Conservation (phyloP, 2,113 vertebrate species). For the Psittacula cyanocephala region DNA sequence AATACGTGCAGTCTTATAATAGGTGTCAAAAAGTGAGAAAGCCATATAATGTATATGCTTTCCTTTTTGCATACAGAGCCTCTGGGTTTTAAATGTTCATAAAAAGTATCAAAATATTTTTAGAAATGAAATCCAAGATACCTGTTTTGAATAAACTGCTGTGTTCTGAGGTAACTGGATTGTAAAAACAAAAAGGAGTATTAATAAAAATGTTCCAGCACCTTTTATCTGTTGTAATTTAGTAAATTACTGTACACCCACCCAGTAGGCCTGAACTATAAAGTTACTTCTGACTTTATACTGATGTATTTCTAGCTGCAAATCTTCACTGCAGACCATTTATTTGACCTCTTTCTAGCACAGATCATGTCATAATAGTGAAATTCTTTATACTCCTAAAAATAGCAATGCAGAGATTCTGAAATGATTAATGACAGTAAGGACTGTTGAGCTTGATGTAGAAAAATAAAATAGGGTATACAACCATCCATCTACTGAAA, state of each 20-base stretch:
- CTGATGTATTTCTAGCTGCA: slow-evolving; percentile 1
- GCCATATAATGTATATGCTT: not conserved
- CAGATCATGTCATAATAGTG: not conserved
- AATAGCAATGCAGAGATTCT: slow-evolving; percentile 23
- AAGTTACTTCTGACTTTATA: slow-evolving; percentile 49
- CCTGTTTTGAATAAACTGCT: slow-evolving; percentile 48
- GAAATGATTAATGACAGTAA: slow-evolving; percentile 67
- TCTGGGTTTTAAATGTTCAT: slow-evolving; percentile 28
- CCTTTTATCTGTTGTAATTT: slow-evolving; percentile 49
- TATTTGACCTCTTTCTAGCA: slow-evolving; percentile 15
- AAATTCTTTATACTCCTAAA: slow-evolving; percentile 49
- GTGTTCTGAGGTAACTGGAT: slow-evolving; percentile 33
- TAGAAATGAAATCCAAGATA: slow-evolving; percentile 47
- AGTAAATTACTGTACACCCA: slow-evolving; percentile 41
- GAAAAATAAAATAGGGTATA: slow-evolving; percentile 39
- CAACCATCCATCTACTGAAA: slow-evolving; percentile 46
- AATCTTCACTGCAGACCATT: slow-evolving; percentile 13
- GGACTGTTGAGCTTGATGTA: slow-evolving; percentile 16
- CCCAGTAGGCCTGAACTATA: not conserved
- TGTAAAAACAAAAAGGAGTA: slow-evolving; percentile 54
- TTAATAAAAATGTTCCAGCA: slow-evolving; percentile 55
- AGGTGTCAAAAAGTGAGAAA: slow-evolving; percentile 12
- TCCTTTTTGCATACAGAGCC: not conserved
- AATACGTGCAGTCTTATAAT: not conserved
- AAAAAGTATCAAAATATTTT: slow-evolving; percentile 42